A percentile compares a stretch with the other conserved stretches of the same genome.
These are phyloP conservation scores for Tetanocera ferruginea DNA, from an alignment of 2,888 invertebrate genomes.

Conservation along the genomic window DNA sequence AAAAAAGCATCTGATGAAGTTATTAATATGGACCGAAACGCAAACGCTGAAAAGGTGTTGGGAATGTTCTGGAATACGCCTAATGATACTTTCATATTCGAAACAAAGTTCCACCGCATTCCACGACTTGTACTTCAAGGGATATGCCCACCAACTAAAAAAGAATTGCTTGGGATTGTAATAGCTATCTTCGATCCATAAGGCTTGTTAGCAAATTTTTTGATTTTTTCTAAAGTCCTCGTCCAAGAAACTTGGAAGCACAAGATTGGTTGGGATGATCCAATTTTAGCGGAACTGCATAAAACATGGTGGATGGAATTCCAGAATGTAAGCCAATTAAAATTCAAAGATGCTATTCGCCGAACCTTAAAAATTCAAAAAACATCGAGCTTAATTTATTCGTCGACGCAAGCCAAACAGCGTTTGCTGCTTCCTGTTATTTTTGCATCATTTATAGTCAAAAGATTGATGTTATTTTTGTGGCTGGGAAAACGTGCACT, in stretches of 20 bases:
- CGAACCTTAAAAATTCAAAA: neutral
- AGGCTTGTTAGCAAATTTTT: conserved; percentile 50
- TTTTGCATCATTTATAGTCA: neutral
- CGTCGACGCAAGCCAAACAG: neutral
- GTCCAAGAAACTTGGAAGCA: conserved; percentile 38
- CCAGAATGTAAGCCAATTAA: too few species aligned
- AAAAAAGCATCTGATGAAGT: neutral
- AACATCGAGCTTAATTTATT: neutral
- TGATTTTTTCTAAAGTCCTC: conserved; percentile 39
- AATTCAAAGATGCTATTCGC: neutral
- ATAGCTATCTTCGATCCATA: conserved; percentile 56
- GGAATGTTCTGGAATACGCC: conserved; percentile 49
- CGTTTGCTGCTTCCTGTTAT: neutral
- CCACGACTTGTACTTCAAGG: conserved; percentile 41
- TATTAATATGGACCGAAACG: neutral
- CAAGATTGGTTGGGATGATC: conserved; percentile 42
- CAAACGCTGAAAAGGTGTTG: conserved; percentile 39
- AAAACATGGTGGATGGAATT: conserved; percentile 8
- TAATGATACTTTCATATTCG: conserved; percentile 38
- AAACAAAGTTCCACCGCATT: conserved; percentile 38
- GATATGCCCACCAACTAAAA: conserved; percentile 48
- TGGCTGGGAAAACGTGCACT: conserved; percentile 2
- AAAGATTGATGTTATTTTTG: neutral
- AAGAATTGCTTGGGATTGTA: conserved; percentile 47
- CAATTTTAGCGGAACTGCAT: conserved; percentile 23